phyloP scores from a whole-genome alignment of 2,113 vertebrate species.

The Okapia johnstoni region DNA sequence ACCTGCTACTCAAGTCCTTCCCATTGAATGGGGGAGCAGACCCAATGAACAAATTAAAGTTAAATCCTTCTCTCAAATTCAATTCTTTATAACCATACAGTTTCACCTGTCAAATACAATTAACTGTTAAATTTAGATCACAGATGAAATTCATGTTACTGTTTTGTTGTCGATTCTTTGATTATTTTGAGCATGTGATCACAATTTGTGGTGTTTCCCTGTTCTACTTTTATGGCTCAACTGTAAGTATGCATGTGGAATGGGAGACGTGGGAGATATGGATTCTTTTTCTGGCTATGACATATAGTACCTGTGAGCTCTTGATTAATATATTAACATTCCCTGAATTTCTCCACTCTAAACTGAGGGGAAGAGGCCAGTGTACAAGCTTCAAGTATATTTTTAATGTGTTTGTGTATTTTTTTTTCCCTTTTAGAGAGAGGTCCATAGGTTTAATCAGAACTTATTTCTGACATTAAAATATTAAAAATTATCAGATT shows the following conservation, averaged over 20 bases:
- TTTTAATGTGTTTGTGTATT: neutral
- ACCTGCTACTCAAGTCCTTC: neutral
- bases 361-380: neutral
- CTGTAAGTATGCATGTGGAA: neutral
- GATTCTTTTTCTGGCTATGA: neutral
- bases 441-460: neutral
- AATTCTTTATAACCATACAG: neutral
- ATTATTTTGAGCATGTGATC: neutral
- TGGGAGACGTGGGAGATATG: neutral
- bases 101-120: neutral
- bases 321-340: neutral
- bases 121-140: neutral
- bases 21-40: neutral
- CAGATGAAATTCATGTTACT: neutral
- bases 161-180: neutral
- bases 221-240: neutral
- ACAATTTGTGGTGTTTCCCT: neutral
- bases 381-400: neutral
- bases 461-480: neutral
- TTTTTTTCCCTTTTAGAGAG: neutral
- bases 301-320: neutral
- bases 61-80: conserved; percentile 26
- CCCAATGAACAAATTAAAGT: conserved; percentile 22
- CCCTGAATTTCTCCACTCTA: neutral
- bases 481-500: neutral